Evolutionary conservation across 2,113 vertebrate species (phyloP).

Genomic region (Chiloscyllium plagiosum): DNA sequence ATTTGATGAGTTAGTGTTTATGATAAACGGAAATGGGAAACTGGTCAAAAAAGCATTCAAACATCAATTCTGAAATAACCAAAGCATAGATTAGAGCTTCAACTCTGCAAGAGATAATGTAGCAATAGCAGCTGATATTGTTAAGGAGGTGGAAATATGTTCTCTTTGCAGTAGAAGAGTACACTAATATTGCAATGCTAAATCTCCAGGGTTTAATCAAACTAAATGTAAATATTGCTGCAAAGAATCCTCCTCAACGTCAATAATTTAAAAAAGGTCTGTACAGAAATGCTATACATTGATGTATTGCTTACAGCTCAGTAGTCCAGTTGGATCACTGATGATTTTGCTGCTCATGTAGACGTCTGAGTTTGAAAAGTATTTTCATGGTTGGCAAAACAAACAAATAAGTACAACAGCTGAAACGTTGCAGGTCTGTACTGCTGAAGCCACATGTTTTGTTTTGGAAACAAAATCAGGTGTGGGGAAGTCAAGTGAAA

Average conservation of each 20-base stretch:
- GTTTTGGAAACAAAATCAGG: neutral
- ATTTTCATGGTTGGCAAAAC: slow-evolving; percentile 29
- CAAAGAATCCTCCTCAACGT: neutral
- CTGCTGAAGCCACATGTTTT: neutral
- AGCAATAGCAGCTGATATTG: neutral
- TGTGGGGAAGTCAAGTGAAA: slow-evolving; percentile 10
- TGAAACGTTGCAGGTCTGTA: neutral
- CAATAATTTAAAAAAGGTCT: neutral
- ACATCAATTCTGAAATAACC: neutral
- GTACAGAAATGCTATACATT: neutral
- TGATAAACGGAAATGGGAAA: neutral
- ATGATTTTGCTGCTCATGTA: slow-evolving; percentile 7
- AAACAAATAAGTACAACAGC: slow-evolving; percentile 28
- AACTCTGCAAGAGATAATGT: neutral
- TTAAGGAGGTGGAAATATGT: neutral
- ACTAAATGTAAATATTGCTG: neutral
- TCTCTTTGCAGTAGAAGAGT: neutral
- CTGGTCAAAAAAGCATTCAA: neutral
- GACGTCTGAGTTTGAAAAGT: slow-evolving; percentile 3
- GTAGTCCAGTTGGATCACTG: slow-evolving; percentile 7
- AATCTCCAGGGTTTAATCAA: neutral
- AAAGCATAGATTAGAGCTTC: neutral
- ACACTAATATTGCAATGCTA: neutral
- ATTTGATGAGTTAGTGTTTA: neutral
- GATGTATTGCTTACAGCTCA: neutral